Base-by-base conservation (phyloP, 2,113 vertebrate species). In the Apteryx owenii region DNA sequence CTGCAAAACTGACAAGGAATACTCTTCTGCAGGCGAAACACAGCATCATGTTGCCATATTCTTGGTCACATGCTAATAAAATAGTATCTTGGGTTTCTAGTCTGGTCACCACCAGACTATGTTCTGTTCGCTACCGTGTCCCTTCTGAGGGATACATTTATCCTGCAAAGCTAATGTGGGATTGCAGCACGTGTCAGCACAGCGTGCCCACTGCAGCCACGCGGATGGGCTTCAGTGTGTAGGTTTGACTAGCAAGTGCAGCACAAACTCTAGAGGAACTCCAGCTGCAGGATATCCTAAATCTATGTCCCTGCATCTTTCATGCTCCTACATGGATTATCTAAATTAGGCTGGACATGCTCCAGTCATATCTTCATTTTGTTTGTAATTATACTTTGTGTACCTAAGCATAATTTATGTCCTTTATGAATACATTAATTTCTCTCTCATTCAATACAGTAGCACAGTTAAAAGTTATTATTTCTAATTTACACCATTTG, bases 101-200 rank as follows among this genome's bases (percentile, higher is more conserved):
- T 48, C 42, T 26, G 42, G 22, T 40, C 68, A 8, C 7, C 33
- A 3, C 36, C 36, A 38, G 36, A 38, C 36, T 38, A 88, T 33
- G 12, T 82, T 12, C 3, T 51, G 87, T 90, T 65, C 38, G 10
- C 42, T 11, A 15, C 53, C 36, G 51, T 20, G 26, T 44, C 58
- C 65, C 36, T 51, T 19, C 6, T 1, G 5, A 28, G 8, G 22
- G 4, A 22, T 6, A 51, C 2, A 1, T 42, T 68, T 31, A 44
- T 5, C 22, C 5, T 81, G 17, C 36, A 60, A 38, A 42, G 75
- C 60, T 62, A 23, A 40, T 0, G 38, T 48, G 81, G 21, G 79
- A 21, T 0, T 53, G 62, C 2, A 50, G 61, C 51, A 28, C 1
- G 11, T 16, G 56, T 11, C 9, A 31, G n/a, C 3, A 51, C 56